These are phyloP conservation scores for Maniola jurtina DNA, from an alignment of 1,140 invertebrate species.

Conservation along the genomic window DNA sequence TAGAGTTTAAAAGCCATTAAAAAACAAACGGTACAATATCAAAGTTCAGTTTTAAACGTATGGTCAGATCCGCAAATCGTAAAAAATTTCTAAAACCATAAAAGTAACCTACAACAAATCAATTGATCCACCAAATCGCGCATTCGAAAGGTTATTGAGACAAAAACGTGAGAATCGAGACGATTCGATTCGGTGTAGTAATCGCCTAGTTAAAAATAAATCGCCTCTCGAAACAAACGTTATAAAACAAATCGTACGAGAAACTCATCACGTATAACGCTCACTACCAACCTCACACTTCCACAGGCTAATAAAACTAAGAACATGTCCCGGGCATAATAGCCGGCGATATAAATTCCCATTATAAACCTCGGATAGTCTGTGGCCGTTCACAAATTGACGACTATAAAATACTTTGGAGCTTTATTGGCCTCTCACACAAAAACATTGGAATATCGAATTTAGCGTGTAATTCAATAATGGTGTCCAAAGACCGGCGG, in stretches of 20 bases:
- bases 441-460: slow-evolving; percentile 56
- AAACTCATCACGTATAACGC: slow-evolving; percentile 40
- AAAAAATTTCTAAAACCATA: slow-evolving; percentile 44
- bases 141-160: slow-evolving; percentile 63
- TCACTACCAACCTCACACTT: slow-evolving; percentile 37
- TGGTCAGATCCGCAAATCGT: slow-evolving; percentile 31
- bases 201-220: slow-evolving; percentile 68
- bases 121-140: slow-evolving; percentile 58
- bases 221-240: slow-evolving; percentile 56
- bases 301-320: slow-evolving; percentile 37
- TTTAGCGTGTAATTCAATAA: slow-evolving; percentile 71
- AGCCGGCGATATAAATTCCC: slow-evolving; percentile 34
- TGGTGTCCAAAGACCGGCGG: slow-evolving; percentile 68
- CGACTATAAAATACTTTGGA: slow-evolving; percentile 51
- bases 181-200: slow-evolving; percentile 56
- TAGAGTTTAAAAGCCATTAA: not conserved
- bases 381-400: slow-evolving; percentile 51
- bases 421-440: slow-evolving; percentile 42
- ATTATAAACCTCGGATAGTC: slow-evolving; percentile 31
- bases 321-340: slow-evolving; percentile 29
- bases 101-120: slow-evolving; percentile 55
- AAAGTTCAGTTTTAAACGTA: not conserved
- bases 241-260: slow-evolving; percentile 69
- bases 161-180: slow-evolving; percentile 72
- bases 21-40: not conserved